Evolutionary conservation across 2,797 vertebrate species (phyloP).

Genomic region (Melanotaenia pygmaea): DNA sequence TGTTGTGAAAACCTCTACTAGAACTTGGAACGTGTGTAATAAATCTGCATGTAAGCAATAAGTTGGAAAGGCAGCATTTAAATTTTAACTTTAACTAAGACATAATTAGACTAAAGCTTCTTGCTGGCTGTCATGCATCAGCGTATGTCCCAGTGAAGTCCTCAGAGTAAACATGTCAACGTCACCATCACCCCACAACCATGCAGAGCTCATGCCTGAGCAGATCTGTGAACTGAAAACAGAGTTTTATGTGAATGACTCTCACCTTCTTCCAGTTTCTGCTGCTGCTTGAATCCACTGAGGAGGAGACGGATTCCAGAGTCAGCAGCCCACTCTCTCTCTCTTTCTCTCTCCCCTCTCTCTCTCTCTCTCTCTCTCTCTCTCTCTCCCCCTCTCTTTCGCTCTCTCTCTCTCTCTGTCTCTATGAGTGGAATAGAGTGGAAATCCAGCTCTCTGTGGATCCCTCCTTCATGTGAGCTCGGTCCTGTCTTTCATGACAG

Average conservation of each 20-base stretch:
- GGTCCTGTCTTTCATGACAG: background rate
- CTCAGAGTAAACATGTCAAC: background rate
- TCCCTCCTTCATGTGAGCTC: conserved; percentile 36
- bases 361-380: background rate
- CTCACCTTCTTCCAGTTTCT: conserved; percentile 68
- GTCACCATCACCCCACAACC: background rate
- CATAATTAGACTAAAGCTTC: background rate
- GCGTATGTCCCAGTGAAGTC: background rate
- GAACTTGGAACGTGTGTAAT: conserved; percentile 15
- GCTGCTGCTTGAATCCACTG: conserved; percentile 39
- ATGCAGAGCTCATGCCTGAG: background rate
- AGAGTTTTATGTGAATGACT: conserved; percentile 20
- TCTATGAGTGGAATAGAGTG: background rate
- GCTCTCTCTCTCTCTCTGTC: background rate
- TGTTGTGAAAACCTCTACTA: conserved; percentile 7
- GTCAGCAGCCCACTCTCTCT: conserved; percentile 28
- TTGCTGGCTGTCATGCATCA: conserved; percentile 1
- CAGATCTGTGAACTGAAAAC: background rate
- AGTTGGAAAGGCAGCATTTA: background rate
- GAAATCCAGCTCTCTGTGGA: conserved; percentile 14
- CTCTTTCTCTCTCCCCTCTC: conserved; percentile 3
- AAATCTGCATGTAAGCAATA: background rate
- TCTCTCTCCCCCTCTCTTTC: conserved; percentile 1
- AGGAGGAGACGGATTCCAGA: conserved; percentile 34
- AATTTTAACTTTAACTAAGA: background rate